Percentiles rank a stretch among this genome's conserved stretches.
Evolutionary conservation across 1,140 invertebrate genomes (phyloP).

Genomic region (Aphelenchoides besseyi): DNA sequence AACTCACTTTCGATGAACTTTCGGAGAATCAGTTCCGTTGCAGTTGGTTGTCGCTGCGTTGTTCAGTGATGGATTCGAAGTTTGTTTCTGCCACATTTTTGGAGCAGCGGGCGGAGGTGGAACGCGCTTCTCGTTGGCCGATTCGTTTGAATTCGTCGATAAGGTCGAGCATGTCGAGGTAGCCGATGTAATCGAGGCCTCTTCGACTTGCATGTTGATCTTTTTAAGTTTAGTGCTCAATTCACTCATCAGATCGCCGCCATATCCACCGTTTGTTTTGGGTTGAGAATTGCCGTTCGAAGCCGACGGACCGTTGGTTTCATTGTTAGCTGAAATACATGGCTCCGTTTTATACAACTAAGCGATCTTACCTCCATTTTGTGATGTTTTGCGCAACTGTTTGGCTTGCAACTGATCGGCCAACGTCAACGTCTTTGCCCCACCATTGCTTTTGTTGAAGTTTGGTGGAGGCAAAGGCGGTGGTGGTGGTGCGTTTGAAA

Average conservation of each 20-base stretch:
- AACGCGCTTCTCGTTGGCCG: background rate
- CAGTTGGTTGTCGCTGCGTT: background rate
- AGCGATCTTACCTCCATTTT: slow-evolving; percentile 6
- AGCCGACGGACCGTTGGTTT: background rate
- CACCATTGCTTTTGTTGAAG: background rate
- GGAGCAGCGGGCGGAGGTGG: background rate
- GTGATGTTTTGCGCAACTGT: background rate
- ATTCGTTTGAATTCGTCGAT: slow-evolving; percentile 1
- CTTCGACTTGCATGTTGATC: background rate
- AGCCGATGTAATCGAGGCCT: background rate
- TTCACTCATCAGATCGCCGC: slow-evolving; percentile 5
- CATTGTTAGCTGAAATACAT: slow-evolving; percentile 2
- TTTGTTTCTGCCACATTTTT: background rate
- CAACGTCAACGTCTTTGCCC: background rate
- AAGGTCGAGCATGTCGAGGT: background rate
- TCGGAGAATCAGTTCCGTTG: background rate
- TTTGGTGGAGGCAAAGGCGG: slow-evolving; percentile 1
- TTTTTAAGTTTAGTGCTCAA: background rate
- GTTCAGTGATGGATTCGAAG: background rate
- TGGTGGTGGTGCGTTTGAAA: background rate
- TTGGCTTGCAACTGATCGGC: slow-evolving; percentile 4
- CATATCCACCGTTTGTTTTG: background rate
- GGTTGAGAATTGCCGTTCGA: background rate
- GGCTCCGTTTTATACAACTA: background rate
- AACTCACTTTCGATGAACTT: slow-evolving; percentile 3